These are phyloP conservation scores for Campylorhamphus procurvoides DNA, from an alignment of 2,113 vertebrate species.

Conservation along the genomic window DNA sequence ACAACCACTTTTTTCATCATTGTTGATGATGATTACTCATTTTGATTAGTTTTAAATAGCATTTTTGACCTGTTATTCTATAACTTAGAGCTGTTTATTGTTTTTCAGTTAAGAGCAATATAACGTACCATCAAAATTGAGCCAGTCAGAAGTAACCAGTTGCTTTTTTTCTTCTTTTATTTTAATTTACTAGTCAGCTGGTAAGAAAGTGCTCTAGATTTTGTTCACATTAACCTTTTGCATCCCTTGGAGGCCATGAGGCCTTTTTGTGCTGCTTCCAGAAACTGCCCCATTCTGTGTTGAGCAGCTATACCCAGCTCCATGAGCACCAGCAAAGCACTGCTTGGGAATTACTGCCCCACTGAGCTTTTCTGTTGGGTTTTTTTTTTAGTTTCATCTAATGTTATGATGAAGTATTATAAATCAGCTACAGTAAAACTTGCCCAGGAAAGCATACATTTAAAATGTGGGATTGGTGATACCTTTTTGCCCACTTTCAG, in stretches of 20 bases:
- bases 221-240: background rate
- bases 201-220: background rate
- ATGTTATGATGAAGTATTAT: background rate
- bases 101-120: conserved; percentile 27
- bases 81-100: background rate
- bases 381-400: background rate
- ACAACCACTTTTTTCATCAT: background rate
- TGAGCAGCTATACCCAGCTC: background rate
- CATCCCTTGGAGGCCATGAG: background rate
- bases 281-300: fast-evolving
- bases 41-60: conserved; percentile 6
- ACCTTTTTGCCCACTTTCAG: background rate
- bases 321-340: background rate
- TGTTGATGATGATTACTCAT: background rate
- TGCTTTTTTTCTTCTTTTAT: background rate
- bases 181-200: background rate
- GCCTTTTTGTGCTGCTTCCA: background rate
- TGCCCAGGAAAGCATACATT: background rate
- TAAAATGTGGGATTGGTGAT: background rate
- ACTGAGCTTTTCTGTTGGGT: background rate
- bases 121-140: background rate
- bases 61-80: background rate
- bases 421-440: background rate
- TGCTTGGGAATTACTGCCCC: background rate
- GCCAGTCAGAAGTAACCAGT: background rate